phyloP scores from a whole-genome alignment of 1,140 invertebrate species.

The Drosophila triauraria region DNA sequence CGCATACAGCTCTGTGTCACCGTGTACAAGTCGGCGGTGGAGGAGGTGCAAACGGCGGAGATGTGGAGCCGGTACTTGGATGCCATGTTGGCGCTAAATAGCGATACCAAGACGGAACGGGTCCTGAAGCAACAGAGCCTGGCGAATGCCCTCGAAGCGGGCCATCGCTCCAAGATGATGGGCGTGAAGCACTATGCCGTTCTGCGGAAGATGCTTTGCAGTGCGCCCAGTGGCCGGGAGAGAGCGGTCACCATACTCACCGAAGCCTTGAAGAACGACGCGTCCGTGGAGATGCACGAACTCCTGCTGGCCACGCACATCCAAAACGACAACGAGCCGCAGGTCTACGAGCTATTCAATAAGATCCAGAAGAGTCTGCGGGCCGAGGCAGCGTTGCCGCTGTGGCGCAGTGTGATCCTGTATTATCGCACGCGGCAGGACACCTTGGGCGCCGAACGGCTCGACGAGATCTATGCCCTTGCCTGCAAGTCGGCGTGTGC shows the following conservation, averaged over 20 bases:
- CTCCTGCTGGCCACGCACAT: constrained; percentile 64
- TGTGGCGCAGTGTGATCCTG: constrained; percentile 66
- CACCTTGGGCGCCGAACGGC: constrained; percentile 25
- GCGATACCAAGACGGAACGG: constrained; percentile 55
- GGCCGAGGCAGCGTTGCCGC: constrained; percentile 17
- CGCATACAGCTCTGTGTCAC: constrained; percentile 70
- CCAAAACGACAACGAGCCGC: constrained; percentile 55
- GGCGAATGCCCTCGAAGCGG: constrained; percentile 69
- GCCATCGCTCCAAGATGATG: constrained; percentile 68
- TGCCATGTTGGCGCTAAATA: constrained; percentile 70
- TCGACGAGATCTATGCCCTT: constrained; percentile 67
- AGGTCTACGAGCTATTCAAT: constrained; percentile 60
- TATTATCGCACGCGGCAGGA: constrained; percentile 64
- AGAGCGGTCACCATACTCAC: constrained; percentile 56
- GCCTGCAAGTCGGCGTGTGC: constrained; percentile 58
- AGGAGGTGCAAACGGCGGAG: constrained; percentile 61
- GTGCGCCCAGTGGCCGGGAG: constrained; percentile 42
- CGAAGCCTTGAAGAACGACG: constrained; percentile 58
- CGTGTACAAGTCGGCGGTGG: constrained; percentile 73
- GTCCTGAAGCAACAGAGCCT: constrained; percentile 59
- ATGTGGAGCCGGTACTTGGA: constrained; percentile 67
- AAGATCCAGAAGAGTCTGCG: constrained; percentile 56
- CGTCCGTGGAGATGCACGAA: constrained; percentile 64
- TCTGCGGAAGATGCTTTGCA: constrained; percentile 60
- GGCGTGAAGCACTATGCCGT: constrained; percentile 62